These are phyloP conservation scores for Vidua chalybeata DNA, from an alignment of 2,113 vertebrate genomes.

Conservation along the genomic window DNA sequence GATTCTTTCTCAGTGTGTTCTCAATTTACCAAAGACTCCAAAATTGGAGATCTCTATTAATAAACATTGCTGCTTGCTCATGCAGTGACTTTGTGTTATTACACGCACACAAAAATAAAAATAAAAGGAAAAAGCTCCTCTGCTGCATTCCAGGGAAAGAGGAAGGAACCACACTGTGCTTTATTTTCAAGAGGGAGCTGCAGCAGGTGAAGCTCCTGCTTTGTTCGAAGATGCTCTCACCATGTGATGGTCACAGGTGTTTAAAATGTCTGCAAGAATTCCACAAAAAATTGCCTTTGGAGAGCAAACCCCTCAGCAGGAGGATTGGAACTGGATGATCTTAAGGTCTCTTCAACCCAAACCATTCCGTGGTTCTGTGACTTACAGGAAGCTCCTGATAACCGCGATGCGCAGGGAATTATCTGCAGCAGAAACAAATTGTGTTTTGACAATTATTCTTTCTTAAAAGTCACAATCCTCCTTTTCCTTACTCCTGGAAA, in stretches of 20 bases:
- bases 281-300: neutral
- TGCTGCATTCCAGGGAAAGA: neutral
- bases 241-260: rapidly evolving
- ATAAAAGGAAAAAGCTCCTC: neutral
- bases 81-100: neutral
- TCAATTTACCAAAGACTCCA: slow-evolving; percentile 67
- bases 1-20: slow-evolving; percentile 67
- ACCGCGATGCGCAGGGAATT: rapidly evolving
- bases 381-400: neutral
- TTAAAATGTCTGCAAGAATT: neutral
- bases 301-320: neutral
- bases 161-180: neutral
- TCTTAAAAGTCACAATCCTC: neutral
- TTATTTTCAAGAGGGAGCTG: neutral
- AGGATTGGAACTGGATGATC: neutral
- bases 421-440: neutral
- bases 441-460: neutral
- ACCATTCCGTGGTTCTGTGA: neutral
- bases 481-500: neutral
- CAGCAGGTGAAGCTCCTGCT: neutral
- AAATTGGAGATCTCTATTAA: slow-evolving; percentile 69
- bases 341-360: neutral
- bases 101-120: neutral
- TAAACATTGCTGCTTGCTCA: slow-evolving; percentile 49
- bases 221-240: neutral